phyloP scores from a whole-genome alignment of 2,113 vertebrate species.

The Macheiramphus alcinus region DNA sequence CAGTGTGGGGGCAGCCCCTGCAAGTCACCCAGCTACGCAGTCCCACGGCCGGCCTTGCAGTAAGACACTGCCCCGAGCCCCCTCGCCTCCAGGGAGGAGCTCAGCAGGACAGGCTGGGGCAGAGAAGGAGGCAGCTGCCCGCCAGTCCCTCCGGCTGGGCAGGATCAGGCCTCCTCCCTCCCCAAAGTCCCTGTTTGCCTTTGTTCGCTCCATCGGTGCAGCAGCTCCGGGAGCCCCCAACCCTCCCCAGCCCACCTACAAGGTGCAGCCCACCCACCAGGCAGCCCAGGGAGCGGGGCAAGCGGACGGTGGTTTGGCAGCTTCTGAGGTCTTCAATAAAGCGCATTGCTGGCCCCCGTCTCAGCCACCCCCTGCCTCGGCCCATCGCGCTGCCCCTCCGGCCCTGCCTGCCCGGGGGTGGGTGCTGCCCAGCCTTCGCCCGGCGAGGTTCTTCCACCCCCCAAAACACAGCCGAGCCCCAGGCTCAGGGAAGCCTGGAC shows the following conservation, averaged over 20 bases:
- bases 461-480: background rate
- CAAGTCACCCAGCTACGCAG: background rate
- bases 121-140: background rate
- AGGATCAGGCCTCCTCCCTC: background rate
- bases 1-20: background rate
- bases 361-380: background rate
- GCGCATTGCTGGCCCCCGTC: background rate
- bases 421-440: background rate
- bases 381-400: fast-evolving
- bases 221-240: fast-evolving
- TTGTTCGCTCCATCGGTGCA: fast-evolving
- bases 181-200: background rate
- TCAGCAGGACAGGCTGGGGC: background rate
- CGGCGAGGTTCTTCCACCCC: background rate
- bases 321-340: slow-evolving; percentile 44
- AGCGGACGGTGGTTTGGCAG: background rate
- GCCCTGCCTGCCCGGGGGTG: fast-evolving
- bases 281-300: fast-evolving
- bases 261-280: too few relatives aligned
- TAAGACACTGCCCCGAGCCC: fast-evolving
- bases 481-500: background rate
- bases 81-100: background rate
- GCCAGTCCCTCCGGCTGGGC: background rate
- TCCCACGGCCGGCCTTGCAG: fast-evolving
- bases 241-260: background rate